Conservation (phyloP, 2,797 vertebrate species). For the Notolepis coatsorum region DNA sequence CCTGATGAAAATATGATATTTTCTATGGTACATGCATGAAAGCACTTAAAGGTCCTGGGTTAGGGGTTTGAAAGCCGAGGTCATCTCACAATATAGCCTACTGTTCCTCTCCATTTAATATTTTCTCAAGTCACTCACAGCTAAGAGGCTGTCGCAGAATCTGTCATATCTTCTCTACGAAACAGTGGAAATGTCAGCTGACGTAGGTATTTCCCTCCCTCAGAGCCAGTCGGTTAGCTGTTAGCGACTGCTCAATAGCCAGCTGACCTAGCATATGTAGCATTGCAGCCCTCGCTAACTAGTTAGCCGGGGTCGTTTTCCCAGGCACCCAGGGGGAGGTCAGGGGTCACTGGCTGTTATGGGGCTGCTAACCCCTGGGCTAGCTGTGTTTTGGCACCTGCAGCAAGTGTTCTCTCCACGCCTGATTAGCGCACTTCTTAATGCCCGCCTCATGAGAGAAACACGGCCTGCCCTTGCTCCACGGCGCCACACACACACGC, state of each 20-base stretch:
- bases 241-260: background rate
- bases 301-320: constrained; percentile 53
- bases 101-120: constrained; percentile 27
- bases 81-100: constrained; percentile 39
- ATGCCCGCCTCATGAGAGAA: constrained; percentile 7
- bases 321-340: constrained; percentile 31
- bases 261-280: constrained; percentile 28
- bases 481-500: background rate
- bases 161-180: constrained; percentile 33
- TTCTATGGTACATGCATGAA: no score
- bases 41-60: no score
- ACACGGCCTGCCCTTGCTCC: background rate
- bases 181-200: constrained; percentile 22
- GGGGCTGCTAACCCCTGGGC: constrained; percentile 49
- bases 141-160: constrained; percentile 15
- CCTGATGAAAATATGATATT: no score
- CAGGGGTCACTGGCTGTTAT: constrained; percentile 58
- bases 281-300: constrained; percentile 22
- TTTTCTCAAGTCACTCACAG: constrained; percentile 24
- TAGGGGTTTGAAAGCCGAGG: constrained; percentile 56
- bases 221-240: constrained; percentile 14
- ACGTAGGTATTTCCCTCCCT: constrained; percentile 24
- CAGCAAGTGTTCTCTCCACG: constrained; percentile 66
- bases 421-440: constrained; percentile 63
- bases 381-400: constrained; percentile 69